A percentile compares a stretch with the other conserved stretches of the same genome.
Evolutionary conservation across 1,140 invertebrate genomes (phyloP).

Genomic region (Aethina tumida): DNA sequence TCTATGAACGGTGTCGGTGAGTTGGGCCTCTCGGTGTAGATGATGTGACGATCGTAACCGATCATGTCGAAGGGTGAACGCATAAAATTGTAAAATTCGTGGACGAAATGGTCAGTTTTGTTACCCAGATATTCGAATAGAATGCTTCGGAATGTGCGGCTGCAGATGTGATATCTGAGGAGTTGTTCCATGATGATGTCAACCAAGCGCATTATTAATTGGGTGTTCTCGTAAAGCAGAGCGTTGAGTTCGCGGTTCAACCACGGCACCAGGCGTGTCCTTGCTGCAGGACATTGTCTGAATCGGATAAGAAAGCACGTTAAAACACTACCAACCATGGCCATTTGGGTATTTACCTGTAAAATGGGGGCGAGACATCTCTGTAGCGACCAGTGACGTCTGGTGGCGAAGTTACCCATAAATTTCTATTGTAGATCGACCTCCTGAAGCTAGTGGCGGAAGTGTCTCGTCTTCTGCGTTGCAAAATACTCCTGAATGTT

Average conservation of each 20-base stretch:
- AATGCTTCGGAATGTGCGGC: constrained; percentile 55
- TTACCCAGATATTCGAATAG: constrained; percentile 47
- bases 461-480: constrained; percentile 17
- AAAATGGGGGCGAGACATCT: constrained; percentile 66
- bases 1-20: constrained; percentile 15
- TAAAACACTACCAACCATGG: neutral
- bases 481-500: constrained; percentile 10
- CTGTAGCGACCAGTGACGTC: constrained; percentile 56
- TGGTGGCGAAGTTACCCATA: constrained; percentile 59
- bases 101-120: constrained; percentile 72
- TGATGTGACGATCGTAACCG: constrained; percentile 53
- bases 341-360: constrained; percentile 41
- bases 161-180: constrained; percentile 58
- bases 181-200: constrained; percentile 60
- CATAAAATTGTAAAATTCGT: constrained; percentile 82
- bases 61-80: constrained; percentile 74
- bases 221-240: constrained; percentile 50
- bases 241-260: constrained; percentile 75
- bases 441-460: constrained; percentile 41
- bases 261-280: constrained; percentile 77
- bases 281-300: constrained; percentile 65
- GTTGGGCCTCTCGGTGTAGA: constrained; percentile 29
- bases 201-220: constrained; percentile 52
- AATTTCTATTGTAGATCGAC: constrained; percentile 63
- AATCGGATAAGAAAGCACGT: constrained; percentile 32